Percentiles rank a stretch among this genome's conserved stretches.
These are phyloP conservation scores for Pampus argenteus DNA, from an alignment of 2,797 vertebrate genomes.

Conservation along the genomic window DNA sequence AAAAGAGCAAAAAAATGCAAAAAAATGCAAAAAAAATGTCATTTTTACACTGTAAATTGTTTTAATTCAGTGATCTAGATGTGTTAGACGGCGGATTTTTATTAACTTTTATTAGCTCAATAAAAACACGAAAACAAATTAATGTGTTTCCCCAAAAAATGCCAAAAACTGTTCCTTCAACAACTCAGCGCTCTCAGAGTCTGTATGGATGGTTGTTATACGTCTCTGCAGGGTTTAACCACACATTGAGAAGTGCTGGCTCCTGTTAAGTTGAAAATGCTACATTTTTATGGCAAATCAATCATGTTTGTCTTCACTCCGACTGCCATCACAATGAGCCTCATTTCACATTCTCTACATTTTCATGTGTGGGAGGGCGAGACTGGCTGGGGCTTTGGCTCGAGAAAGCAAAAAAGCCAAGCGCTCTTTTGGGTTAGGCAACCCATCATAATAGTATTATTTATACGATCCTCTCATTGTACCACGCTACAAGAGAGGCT, in stretches of 20 bases:
- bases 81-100: not conserved
- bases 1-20: no score
- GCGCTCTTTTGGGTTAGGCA: slow-evolving; percentile 66
- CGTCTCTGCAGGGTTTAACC: slow-evolving; percentile 46
- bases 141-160: not conserved
- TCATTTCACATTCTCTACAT: slow-evolving; percentile 81
- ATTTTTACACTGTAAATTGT: no score
- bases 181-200: slow-evolving; percentile 13
- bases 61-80: no score
- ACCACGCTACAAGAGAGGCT: slow-evolving; percentile 56
- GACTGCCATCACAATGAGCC: slow-evolving; percentile 74
- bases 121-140: no score
- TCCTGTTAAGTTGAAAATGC: slow-evolving; percentile 78
- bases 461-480: slow-evolving; percentile 71
- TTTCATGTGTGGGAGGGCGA: slow-evolving; percentile 77
- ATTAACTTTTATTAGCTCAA: no score
- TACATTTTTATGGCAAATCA: slow-evolving; percentile 77
- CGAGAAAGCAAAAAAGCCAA: slow-evolving; percentile 51
- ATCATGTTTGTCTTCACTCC: slow-evolving; percentile 77
- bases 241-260: slow-evolving; percentile 66
- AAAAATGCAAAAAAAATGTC: no score
- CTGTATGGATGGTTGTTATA: slow-evolving; percentile 37
- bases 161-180: slow-evolving; percentile 12
- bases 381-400: slow-evolving; percentile 62
- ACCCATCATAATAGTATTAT: slow-evolving; percentile 78